Evolutionary conservation across 2,888 invertebrate species (phyloP), one percentile per base, ranked within the genome.

Genomic region (Sinhomidia bicolor): DNA sequence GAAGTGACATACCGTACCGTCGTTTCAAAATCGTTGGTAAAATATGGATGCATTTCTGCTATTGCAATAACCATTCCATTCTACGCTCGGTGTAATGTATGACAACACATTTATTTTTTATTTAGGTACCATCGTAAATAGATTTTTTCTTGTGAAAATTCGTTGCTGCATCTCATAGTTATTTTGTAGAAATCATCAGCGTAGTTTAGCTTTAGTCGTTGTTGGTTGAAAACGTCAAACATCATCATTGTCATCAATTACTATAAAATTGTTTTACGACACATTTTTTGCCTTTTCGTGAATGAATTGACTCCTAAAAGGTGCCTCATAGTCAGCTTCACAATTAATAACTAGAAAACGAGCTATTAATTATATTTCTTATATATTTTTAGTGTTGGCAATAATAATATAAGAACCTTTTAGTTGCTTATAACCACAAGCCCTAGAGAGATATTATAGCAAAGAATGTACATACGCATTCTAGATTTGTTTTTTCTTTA

Each of bases 41-140:
- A 14, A 74, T 74, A 47, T 71, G 68, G 41, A 71, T 71, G 76
- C 20, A 51, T 76, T n/a, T 76, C 76, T 76, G 36, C 7, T 57
- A 41, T 79, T 36, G 79, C 79, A 79, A 79, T 79, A 79, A 79
- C 44, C 79, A 79, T 79, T 79, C 79, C 79, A 79, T 60, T 36
- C 60, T 60, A 79, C 41, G 36, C 57, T 60, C 79, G 60, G 36
- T 57, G 36, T 79, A 78, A 79, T 41, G 79, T 60, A 79, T 79
- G 79, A 79, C 57, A 79, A 41, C 20, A 41, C 23, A 79, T 57
- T 60, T 79, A 60, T 79, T 79, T 79, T 54, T 79, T 57, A 12
- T 79, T 79, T 79, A 60, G 36, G 79, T 79, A 60, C 57, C 79
- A 79, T 36, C 57, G 32, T 14, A 9, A 47, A 47, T n/a, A 26